Evolutionary conservation across 2,888 invertebrate genomes (phyloP).

Genomic region (Biston stratarius): DNA sequence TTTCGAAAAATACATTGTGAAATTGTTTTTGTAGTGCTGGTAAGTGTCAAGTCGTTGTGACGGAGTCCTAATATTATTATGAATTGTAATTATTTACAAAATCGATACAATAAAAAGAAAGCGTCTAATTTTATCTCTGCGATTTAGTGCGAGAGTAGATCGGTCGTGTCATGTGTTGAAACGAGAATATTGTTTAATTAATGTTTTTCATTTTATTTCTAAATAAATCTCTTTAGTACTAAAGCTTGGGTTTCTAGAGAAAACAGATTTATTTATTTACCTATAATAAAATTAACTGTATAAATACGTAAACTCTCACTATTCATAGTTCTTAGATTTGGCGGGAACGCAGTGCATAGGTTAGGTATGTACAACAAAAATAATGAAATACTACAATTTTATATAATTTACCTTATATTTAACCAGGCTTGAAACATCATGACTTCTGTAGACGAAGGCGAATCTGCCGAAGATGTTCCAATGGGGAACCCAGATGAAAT

Average conservation of each 20-base stretch:
- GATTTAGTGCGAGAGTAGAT: slow-evolving; percentile 32
- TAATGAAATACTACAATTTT: not conserved
- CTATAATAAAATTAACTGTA: not conserved
- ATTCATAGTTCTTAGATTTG: slow-evolving; percentile 49
- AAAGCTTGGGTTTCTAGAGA: not conserved
- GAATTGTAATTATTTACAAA: not conserved
- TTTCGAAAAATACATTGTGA: slow-evolving; percentile 71
- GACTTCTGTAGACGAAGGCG: slow-evolving; percentile 77
- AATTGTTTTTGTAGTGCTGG: slow-evolving; percentile 49
- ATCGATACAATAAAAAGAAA: slow-evolving; percentile 27
- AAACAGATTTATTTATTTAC: not conserved
- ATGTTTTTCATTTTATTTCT: not conserved
- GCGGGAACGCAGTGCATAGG: slow-evolving; percentile 59
- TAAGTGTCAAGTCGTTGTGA: slow-evolving; percentile 65
- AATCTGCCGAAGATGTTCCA: slow-evolving; percentile 70
- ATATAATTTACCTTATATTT: slow-evolving; percentile 15
- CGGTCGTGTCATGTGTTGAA: slow-evolving; percentile 25
- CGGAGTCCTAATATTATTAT: not conserved
- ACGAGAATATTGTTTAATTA: not conserved
- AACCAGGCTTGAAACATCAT: slow-evolving; percentile 52
- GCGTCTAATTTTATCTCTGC: slow-evolving; percentile 49
- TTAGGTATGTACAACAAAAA: not conserved
- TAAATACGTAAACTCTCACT: not conserved
- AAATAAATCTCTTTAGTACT: not conserved
- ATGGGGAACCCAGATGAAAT: slow-evolving; percentile 87